Base-by-base conservation (phyloP, 2,113 vertebrate genomes). In the Gasterosteus aculeatus region DNA sequence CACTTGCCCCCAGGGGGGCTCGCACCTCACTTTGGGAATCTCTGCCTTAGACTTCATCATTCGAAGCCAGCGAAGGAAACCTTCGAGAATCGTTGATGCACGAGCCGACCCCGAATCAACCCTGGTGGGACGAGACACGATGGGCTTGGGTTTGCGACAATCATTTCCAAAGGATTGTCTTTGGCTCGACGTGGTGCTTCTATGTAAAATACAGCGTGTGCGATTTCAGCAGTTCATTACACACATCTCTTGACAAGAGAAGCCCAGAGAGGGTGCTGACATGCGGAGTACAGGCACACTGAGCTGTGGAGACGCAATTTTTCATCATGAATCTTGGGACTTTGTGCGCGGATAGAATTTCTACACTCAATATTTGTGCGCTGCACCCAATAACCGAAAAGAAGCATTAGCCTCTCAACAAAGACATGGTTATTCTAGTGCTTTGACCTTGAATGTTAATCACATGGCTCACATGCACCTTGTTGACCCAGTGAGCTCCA, bases 401-500 rank as follows among this genome's bases (percentile, higher is more conserved):
- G 44, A 11, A 26, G 11, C n/a, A 62, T 42, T 38, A n/a, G 10
- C 19, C 19, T 22, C n/a, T 61, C 9, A 38, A 10, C 18, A 59
- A n/a, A 60, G 19, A 4, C 14, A 11, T 33, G 15, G n/a, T 16
- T 29, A 26, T 46, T 35, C 12, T 26, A 58, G 51, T 6, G 41
- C 38, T 54, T 19, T 62, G 12, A 68, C 66, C 41, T 26, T 29
- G 72, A 63, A 33, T 29, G 44, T 58, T 31, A 29, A 72, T 79
- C 39, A 56, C 35, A 67, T 14, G 61, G 29, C 70, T 75, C 47
- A 53, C 6, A 1, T 53, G 33, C 59, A 38, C 7, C 64, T 78
- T 46, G 59, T 71, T 75, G 56, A 72, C 38, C 82, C 57, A 41
- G 53, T n/a, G 74, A 60, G 54, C 18, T 41, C 15, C 10, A 42